These are phyloP conservation scores for Sinotaia quadrata DNA, from an alignment of 2,888 invertebrate genomes.

Conservation along the genomic window DNA sequence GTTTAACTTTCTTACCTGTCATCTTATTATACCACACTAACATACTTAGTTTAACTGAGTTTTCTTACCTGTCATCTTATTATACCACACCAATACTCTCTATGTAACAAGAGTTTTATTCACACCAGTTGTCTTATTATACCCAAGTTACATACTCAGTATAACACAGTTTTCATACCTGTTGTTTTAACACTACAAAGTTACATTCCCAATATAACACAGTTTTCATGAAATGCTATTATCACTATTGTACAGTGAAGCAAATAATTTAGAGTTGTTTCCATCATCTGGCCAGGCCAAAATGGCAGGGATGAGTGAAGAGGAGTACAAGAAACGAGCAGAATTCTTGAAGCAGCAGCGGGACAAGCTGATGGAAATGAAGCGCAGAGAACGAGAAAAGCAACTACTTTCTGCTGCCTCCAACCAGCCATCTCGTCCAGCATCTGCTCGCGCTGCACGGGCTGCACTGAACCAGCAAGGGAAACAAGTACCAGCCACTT, in stretches of 20 bases:
- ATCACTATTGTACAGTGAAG: too few species aligned
- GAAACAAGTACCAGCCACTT: constrained; percentile 29
- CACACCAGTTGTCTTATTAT: too few species aligned
- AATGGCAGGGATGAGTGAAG: constrained; percentile 62
- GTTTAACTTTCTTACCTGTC: too few species aligned
- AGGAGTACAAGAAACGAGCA: constrained; percentile 76
- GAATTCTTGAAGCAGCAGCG: constrained; percentile 90
- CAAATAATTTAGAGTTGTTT: too few species aligned
- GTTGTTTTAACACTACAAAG: not conserved
- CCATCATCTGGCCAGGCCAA: constrained; percentile 57
- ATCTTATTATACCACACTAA: too few species aligned
- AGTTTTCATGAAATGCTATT: too few species aligned
- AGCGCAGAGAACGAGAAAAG: constrained; percentile 88
- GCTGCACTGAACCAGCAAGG: constrained; percentile 74
- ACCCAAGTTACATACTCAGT: too few species aligned
- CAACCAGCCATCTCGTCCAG: constrained; percentile 76
- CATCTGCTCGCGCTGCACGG: constrained; percentile 83
- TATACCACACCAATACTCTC: too few species aligned
- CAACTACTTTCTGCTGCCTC: constrained; percentile 79
- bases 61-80: too few species aligned
- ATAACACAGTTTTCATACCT: not conserved
- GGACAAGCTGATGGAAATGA: constrained; percentile 90
- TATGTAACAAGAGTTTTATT: too few species aligned
- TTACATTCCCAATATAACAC: too few species aligned
- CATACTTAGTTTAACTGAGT: too few species aligned